Conservation (phyloP, 1,140 invertebrate genomes). For the Palaemon carinicauda region DNA sequence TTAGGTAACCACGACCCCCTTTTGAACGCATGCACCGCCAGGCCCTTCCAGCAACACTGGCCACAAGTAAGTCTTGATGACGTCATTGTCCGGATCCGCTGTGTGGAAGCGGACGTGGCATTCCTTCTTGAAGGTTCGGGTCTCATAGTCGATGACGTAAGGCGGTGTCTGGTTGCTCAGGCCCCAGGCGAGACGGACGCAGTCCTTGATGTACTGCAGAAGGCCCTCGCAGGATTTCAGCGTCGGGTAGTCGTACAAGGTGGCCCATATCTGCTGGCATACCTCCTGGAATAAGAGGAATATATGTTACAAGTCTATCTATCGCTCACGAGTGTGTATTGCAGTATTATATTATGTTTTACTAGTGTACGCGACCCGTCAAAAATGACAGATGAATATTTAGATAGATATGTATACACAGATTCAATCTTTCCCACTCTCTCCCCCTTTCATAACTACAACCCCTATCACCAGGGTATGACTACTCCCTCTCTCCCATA, state of each 20-base stretch:
- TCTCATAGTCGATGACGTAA: constrained; percentile 65
- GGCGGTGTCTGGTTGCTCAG: constrained; percentile 67
- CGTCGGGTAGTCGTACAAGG: constrained; percentile 79
- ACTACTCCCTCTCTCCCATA: too few species aligned
- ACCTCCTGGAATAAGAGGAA: constrained; percentile 69
- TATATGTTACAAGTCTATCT: not conserved
- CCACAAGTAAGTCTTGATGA: constrained; percentile 77
- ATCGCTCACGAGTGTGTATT: not conserved
- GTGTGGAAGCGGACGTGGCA: constrained; percentile 74
- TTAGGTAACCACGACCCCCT: constrained; percentile 77
- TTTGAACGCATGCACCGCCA: constrained; percentile 74
- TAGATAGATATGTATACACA: too few species aligned
- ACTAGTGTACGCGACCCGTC: too few species aligned
- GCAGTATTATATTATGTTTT: not conserved
- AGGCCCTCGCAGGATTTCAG: constrained; percentile 73
- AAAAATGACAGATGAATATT: too few species aligned
- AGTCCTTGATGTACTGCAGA: constrained; percentile 72
- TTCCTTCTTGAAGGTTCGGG: constrained; percentile 69
- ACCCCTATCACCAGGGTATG: too few species aligned
- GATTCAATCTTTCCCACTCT: too few species aligned
- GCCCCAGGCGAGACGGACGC: constrained; percentile 76
- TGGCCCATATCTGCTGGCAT: constrained; percentile 73
- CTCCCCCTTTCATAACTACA: too few species aligned
- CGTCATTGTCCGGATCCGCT: constrained; percentile 70
- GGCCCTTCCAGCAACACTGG: constrained; percentile 73